These are phyloP conservation scores for Ommatoiulus sabulosus DNA, from an alignment of 2,888 invertebrate genomes.

Conservation along the genomic window DNA sequence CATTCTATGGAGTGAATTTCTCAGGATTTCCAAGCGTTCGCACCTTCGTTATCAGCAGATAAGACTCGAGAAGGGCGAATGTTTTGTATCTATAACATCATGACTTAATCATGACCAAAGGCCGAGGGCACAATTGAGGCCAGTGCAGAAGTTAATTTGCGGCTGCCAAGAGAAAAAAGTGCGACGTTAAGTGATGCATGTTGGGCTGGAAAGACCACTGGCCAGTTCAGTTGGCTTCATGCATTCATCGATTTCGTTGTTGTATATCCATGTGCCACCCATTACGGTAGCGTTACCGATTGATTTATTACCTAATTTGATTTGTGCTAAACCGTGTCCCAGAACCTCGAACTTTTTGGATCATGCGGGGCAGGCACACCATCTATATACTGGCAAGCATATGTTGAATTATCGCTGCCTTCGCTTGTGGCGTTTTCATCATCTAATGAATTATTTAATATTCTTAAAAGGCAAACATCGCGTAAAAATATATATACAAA, in stretches of 20 bases:
- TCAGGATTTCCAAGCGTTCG: too few species aligned
- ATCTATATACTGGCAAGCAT: too few species aligned
- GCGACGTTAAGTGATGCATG: background rate
- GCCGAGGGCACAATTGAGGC: background rate
- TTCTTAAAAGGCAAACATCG: too few species aligned
- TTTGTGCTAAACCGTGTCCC: background rate
- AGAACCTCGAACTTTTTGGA: background rate
- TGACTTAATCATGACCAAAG: background rate
- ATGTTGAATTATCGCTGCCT: too few species aligned
- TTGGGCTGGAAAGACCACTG: background rate
- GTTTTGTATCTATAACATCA: background rate
- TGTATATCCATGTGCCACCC: background rate
- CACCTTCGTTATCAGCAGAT: too few species aligned
- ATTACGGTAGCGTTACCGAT: background rate
- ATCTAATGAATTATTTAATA: too few species aligned
- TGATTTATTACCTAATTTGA: constrained; percentile 8
- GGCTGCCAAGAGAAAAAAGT: background rate
- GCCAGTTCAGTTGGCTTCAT: background rate
- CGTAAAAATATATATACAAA: too few species aligned
- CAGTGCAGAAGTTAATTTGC: background rate
- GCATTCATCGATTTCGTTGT: background rate
- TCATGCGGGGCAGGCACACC: too few species aligned
- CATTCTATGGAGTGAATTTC: too few species aligned
- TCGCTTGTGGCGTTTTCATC: too few species aligned
- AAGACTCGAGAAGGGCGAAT: too few species aligned